Conservation (phyloP, 2,113 vertebrate species). For the Eidolon helvum region DNA sequence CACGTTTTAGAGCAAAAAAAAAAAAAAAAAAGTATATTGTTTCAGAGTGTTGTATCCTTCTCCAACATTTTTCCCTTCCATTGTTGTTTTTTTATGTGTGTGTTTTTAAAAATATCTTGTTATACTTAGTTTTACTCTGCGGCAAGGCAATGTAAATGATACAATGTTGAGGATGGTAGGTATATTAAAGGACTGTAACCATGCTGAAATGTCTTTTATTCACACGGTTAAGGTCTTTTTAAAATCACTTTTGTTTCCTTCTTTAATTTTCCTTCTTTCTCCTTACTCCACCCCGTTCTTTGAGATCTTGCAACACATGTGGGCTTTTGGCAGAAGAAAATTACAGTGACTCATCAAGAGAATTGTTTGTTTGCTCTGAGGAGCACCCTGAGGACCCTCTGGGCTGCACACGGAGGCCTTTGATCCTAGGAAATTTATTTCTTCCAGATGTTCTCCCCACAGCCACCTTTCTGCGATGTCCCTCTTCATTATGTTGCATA, state of each 20-base stretch:
- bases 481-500: constrained; percentile 59
- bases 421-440: constrained; percentile 77
- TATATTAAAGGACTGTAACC: constrained; percentile 77
- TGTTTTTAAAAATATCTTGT: constrained; percentile 67
- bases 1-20: constrained; percentile 31
- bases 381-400: constrained; percentile 75
- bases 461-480: constrained; percentile 72
- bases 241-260: constrained; percentile 55
- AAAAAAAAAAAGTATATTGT: not conserved
- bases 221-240: constrained; percentile 45
- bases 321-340: constrained; percentile 69
- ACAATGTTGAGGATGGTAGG: constrained; percentile 54
- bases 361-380: constrained; percentile 78
- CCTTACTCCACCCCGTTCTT: constrained; percentile 69
- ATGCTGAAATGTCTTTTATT: constrained; percentile 71
- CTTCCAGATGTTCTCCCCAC: constrained; percentile 78
- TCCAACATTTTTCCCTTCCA: not conserved
- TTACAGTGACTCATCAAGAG: constrained; percentile 72
- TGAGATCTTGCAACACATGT: constrained; percentile 73
- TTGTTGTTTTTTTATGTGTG: not conserved
- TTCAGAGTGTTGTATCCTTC: constrained; percentile 61
- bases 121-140: constrained; percentile 73
- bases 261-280: constrained; percentile 65
- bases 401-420: constrained; percentile 70
- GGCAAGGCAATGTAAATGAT: constrained; percentile 70